A percentile compares a stretch with the other conserved stretches of the same genome.
Conservation (phyloP, 2,888 invertebrate species). For the Antitype chi region DNA sequence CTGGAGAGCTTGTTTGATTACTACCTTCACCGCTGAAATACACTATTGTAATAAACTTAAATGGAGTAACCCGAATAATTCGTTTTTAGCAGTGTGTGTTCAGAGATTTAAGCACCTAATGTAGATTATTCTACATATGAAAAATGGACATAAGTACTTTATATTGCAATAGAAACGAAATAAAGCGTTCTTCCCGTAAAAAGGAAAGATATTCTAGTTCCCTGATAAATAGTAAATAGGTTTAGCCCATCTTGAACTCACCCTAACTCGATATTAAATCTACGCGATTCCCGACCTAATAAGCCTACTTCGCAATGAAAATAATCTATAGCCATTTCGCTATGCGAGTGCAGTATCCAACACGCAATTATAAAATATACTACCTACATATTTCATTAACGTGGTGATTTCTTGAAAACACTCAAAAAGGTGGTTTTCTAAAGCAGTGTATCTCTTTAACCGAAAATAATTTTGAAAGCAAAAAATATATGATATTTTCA, state of each 20-base stretch:
- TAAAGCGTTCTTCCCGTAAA: background rate
- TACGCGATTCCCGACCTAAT: slow-evolving; percentile 48
- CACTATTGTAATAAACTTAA: background rate
- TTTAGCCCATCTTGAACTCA: slow-evolving; percentile 32
- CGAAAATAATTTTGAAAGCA: too few species aligned
- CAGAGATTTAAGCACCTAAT: background rate
- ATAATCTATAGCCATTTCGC: slow-evolving; percentile 30
- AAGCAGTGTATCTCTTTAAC: too few species aligned
- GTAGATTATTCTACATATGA: too few species aligned
- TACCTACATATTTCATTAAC: background rate
- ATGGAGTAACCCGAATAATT: background rate
- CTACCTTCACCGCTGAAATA: background rate
- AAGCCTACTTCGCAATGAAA: slow-evolving; percentile 50
- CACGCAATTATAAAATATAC: background rate
- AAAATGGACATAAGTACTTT: background rate
- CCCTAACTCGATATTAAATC: slow-evolving; percentile 56
- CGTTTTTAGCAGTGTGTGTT: background rate
- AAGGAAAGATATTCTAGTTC: background rate
- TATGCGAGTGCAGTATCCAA: background rate
- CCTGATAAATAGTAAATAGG: background rate
- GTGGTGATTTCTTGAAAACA: too few species aligned
- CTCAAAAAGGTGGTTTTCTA: too few species aligned
- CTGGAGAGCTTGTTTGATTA: background rate
- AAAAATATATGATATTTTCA: too few species aligned
- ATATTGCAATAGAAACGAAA: background rate